Base-by-base conservation (phyloP, 2,113 vertebrate species). In the Barnardius zonarius region DNA sequence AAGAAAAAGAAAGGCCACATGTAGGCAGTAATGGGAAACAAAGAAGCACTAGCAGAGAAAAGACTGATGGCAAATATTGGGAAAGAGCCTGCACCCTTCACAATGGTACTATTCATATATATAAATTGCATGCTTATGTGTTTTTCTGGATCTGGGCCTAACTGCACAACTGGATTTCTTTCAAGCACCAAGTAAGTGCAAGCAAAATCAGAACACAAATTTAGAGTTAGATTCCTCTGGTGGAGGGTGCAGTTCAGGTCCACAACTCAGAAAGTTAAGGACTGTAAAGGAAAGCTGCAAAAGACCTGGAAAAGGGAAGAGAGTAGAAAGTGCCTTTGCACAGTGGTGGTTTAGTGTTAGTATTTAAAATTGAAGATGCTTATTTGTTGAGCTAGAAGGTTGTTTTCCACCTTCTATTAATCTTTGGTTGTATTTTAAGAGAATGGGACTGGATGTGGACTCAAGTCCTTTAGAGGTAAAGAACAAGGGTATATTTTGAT, bases 81-180 rank as follows among this genome's bases (percentile, higher is more conserved):
- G 88, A 84, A 92, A 79, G n/a, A 78, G 77, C 49, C 28, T 87
- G 52, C 28, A 78, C 49, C 19, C 54, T 79, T 76, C 78, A 96
- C 86, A 94, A 67, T 94, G 69, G 13, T 62, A 27, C 77, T 82
- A 88, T 94, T 97, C 90, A 92, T 64, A 68, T 75, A 54, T 18
- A 82, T 73, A 90, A 90, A 88, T 92, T 63, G 88, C 0, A 1
- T 92, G 61, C 19, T 70, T 35, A 48, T 92, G 79, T 78, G 43
- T 61, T 92, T 79, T 86, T 72, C 92, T 96, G 93, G 66, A 76
- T 89, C 55, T 55, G 69, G 51, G 74, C 69, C 66, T 84, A 81
- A 75, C 76, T 78, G 86, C 83, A 83, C 35, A 73, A 93, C 35
- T 83, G 30, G 27, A 83, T 83, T 90, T 74, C 73, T 88, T 93